A percentile compares a stretch with the other conserved stretches of the same genome.
Evolutionary conservation across 1,140 invertebrate species (phyloP).

Genomic region (Drosophila mauritiana): DNA sequence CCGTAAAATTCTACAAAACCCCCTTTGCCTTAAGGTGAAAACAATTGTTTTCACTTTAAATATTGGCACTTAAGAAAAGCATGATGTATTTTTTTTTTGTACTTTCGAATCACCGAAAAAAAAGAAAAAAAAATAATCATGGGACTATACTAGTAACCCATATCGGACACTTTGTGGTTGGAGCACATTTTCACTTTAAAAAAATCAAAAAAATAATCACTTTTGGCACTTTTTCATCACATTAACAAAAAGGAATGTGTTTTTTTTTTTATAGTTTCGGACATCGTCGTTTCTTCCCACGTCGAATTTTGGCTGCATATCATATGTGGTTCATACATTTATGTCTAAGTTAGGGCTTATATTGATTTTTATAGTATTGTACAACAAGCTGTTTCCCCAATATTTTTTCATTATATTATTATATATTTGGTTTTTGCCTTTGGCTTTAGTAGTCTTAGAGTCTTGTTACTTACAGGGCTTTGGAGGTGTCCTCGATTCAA

Average conservation of each 20-base stretch:
- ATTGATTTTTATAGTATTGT: slow-evolving; percentile 14
- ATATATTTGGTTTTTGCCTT: slow-evolving; percentile 23
- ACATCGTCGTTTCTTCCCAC: slow-evolving; percentile 11
- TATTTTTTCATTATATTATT: slow-evolving; percentile 15
- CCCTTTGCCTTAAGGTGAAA: slow-evolving; percentile 9
- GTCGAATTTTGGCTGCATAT: slow-evolving; percentile 12
- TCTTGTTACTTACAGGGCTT: slow-evolving; percentile 75
- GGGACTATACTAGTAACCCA: slow-evolving; percentile 10
- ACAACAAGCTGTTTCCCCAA: slow-evolving; percentile 10
- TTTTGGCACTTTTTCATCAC: slow-evolving; percentile 18
- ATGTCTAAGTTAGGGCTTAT: slow-evolving; percentile 29
- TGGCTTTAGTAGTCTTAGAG: slow-evolving; percentile 37
- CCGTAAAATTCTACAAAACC: slow-evolving; percentile 13
- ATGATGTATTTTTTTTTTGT: slow-evolving; percentile 29
- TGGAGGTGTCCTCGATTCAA: slow-evolving; percentile 71
- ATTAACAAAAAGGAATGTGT: slow-evolving; percentile 1
- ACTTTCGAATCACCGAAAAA: slow-evolving; percentile 60
- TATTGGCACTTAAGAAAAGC: slow-evolving; percentile 34
- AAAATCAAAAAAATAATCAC: slow-evolving; percentile 27
- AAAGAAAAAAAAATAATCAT: slow-evolving; percentile 51
- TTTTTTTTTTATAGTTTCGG: not conserved
- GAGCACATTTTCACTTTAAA: slow-evolving; percentile 46
- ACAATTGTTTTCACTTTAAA: slow-evolving; percentile 23
- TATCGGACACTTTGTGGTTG: slow-evolving; percentile 13
- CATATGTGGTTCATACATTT: not conserved